Evolutionary conservation across 1,140 invertebrate genomes (phyloP).

Genomic region (Drosophila prosaltans): DNA sequence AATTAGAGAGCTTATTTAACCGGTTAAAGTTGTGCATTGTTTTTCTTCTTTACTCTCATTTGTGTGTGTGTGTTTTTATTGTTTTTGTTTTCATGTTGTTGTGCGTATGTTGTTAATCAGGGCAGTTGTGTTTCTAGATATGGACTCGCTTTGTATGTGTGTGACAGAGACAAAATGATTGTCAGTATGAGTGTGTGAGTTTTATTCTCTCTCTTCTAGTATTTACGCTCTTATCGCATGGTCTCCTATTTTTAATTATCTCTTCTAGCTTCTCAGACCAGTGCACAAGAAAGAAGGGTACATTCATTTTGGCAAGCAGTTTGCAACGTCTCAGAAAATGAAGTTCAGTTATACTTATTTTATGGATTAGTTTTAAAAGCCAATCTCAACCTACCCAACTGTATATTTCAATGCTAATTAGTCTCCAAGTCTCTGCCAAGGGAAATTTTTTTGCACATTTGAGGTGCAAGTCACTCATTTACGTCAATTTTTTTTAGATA

Average conservation of each 20-base stretch:
- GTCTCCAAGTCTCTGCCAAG: too few species aligned
- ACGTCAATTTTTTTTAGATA: background rate
- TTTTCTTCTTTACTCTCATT: conserved; percentile 12
- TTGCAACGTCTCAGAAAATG: background rate
- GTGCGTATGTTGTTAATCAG: background rate
- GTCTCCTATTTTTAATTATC: background rate
- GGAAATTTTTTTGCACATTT: too few species aligned
- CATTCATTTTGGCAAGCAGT: background rate
- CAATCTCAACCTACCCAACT: too few species aligned
- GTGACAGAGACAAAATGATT: background rate
- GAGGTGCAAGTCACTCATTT: background rate
- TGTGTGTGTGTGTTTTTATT: conserved; percentile 12
- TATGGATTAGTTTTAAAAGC: too few species aligned
- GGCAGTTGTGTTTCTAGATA: conserved; percentile 3
- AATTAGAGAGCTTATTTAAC: conserved; percentile 26
- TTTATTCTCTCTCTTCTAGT: background rate
- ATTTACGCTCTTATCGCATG: background rate
- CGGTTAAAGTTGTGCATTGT: conserved; percentile 20
- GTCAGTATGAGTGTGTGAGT: background rate
- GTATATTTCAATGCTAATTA: too few species aligned
- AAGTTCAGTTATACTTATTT: too few species aligned
- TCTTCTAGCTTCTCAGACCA: background rate
- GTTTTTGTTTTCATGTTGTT: conserved; percentile 4
- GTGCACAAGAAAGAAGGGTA: background rate
- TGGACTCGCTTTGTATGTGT: background rate